These are phyloP conservation scores for Dromius quadrimaculatus DNA, from an alignment of 2,888 invertebrate species.

Conservation along the genomic window DNA sequence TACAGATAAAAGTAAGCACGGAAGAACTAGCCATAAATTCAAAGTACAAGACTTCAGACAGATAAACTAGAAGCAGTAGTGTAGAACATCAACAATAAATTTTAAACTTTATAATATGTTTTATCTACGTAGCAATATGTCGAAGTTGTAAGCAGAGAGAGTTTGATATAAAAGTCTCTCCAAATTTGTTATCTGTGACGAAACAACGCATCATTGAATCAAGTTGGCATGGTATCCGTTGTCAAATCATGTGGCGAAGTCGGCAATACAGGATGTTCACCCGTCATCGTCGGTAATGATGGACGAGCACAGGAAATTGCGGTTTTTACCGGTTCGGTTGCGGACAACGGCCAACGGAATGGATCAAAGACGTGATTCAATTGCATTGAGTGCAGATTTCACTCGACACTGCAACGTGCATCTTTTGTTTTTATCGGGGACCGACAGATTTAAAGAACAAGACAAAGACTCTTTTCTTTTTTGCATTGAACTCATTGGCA, in stretches of 20 bases:
- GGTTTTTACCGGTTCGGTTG: slow-evolving; percentile 49
- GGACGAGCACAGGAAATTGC: slow-evolving; percentile 48
- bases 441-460: background rate
- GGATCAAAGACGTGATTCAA: slow-evolving; percentile 44
- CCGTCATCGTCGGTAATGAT: slow-evolving; percentile 48
- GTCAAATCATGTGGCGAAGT: slow-evolving; percentile 17
- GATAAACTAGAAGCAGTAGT: background rate
- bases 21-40: too few relatives aligned
- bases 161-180: background rate
- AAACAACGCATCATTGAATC: slow-evolving; percentile 36
- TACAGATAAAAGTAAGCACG: too few relatives aligned
- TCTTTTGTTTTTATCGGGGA: slow-evolving; percentile 9
- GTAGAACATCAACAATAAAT: background rate
- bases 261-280: slow-evolving; percentile 44
- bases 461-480: slow-evolving; percentile 7
- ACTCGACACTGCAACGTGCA: background rate
- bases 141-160: background rate
- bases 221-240: slow-evolving; percentile 21
- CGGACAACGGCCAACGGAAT: slow-evolving; percentile 18
- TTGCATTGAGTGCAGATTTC: slow-evolving; percentile 23
- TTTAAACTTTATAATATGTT: background rate
- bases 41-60: background rate
- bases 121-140: background rate
- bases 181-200: background rate
- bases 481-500: background rate